These are phyloP conservation scores for Camelus dromedarius DNA, from an alignment of 2,113 vertebrate genomes.

Conservation along the genomic window DNA sequence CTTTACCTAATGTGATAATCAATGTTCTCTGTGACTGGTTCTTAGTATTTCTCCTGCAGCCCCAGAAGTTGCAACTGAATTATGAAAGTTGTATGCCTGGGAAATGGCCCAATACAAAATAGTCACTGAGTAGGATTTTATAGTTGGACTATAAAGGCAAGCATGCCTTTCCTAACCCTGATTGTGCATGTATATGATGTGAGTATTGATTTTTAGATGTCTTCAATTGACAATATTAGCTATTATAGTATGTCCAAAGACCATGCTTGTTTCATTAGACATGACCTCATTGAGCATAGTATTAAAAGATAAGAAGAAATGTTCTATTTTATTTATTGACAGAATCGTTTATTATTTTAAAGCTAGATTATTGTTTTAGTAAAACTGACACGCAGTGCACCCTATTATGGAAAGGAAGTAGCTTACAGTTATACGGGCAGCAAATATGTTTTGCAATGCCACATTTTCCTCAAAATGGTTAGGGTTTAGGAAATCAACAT, in stretches of 20 bases:
- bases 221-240: not conserved
- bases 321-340: not conserved
- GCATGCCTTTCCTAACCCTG: not conserved
- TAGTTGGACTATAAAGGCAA: not conserved
- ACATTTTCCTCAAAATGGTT: conserved; percentile 10
- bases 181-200: not conserved
- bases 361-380: not conserved
- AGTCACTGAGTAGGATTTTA: not conserved
- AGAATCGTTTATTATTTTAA: not conserved
- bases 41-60: not conserved
- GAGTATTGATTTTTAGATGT: conserved; percentile 7
- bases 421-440: not conserved
- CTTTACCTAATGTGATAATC: not conserved
- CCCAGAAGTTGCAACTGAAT: conserved; percentile 22
- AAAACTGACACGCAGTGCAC: not conserved
- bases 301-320: not conserved
- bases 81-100: not conserved
- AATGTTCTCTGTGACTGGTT: not conserved
- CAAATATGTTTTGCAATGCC: not conserved
- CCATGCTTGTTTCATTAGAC: not conserved
- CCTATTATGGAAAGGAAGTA: not conserved
- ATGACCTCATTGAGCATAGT: not conserved
- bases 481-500: not conserved
- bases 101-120: not conserved
- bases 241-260: not conserved